Evolutionary conservation across 2,888 invertebrate species (phyloP), one percentile per base, ranked within the genome.

Genomic region (Bombylius major): DNA sequence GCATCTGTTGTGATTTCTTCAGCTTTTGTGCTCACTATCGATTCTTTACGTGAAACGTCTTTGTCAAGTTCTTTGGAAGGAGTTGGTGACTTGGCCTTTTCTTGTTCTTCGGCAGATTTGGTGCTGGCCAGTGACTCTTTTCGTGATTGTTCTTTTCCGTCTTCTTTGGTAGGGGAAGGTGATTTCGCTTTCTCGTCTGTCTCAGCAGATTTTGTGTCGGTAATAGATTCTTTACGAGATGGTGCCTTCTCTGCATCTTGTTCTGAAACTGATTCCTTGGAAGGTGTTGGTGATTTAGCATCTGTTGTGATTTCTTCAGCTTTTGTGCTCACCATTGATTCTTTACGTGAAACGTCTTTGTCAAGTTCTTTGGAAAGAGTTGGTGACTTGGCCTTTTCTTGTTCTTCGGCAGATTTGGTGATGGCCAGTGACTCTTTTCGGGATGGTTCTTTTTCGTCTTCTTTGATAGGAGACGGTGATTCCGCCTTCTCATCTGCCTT

Each of bases 41-140:
- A 55, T 34, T 51, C 51, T 14, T 47, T 51, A 8, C 56, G 42
- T 13, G 53, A 51, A 36, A 4, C 42, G 34, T 23, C 31, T 50
- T 32, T 49, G 8, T 36, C 45, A 31, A 64, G 60, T 9, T 59
- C 61, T 32, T 49, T 56, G 45, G 39, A 14, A 5, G 51, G 48
- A 5, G 14, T 23, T n/a, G 53, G 54, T 5, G 45, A 33, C 36
- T 54, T 51, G 1, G 34, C 5, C 8, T 11, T 31, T 53, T 34
- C n/a, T 9, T 32, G n/a, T 39, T 54, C 54, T 14, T 54, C 54
- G 5, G 50, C 45, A 36, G 34, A 36, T 36, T 7, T 8, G 34
- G 5, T 8, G 8, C 34, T 36, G 8, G 4, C 4, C 8, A 36
- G 7, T 7, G 34, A 36, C 6, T 59, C 61, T 14, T 53, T 51